Evolutionary conservation across 2,888 invertebrate genomes (phyloP), one percentile per base, ranked within the genome.

Genomic region (Cryptocephalus moraei): DNA sequence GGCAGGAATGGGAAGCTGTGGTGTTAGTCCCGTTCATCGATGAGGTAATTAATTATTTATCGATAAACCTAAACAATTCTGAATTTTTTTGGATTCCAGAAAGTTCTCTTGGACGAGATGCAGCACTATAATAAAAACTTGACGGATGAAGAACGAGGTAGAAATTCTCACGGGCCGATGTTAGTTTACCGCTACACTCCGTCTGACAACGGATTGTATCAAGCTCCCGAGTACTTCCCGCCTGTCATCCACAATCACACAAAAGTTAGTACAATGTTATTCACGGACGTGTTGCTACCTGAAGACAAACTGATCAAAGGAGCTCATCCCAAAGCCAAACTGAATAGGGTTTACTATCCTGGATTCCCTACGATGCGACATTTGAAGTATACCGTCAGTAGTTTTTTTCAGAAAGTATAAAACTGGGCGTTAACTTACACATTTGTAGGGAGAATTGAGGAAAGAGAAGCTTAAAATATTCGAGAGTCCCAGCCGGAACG

Each of bases 1-100:
- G 80, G 59, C 89, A 93, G 62, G 94, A 94, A 55, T 97, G 97
- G 96, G 96, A 95, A 67, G 93, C 93, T 0, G 86, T 95, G 0
- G 91, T 93, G 1, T 75, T 94, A 1, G 89, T 95, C 63, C 94
- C 94, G 1, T 93, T 95, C 60, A 93, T 95, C 59, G 84, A 93
- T 58, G 91, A 93, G 73, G 83, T 80, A 11, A 36, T 36, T 6
- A 14, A 48, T 32, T 33, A 31, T 14, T 33, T 31, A 4, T 34
- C 32, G 12, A 13, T 38, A 11, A n/a, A n/a, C n/a, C n/a, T 33
- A 33, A 22, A 22, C 6, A 6, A 22, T 22, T 6, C 22, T 22
- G 22, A 6, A 22, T 4, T 45, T 32, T 48, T 38, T 49, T 49
- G 53, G 46, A 65, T 62, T 36, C 12, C 58, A 83, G 82, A 68